Evolutionary conservation across 2,888 invertebrate genomes (phyloP), one percentile per base, ranked within the genome.

Genomic region (Philereme vetulata): DNA sequence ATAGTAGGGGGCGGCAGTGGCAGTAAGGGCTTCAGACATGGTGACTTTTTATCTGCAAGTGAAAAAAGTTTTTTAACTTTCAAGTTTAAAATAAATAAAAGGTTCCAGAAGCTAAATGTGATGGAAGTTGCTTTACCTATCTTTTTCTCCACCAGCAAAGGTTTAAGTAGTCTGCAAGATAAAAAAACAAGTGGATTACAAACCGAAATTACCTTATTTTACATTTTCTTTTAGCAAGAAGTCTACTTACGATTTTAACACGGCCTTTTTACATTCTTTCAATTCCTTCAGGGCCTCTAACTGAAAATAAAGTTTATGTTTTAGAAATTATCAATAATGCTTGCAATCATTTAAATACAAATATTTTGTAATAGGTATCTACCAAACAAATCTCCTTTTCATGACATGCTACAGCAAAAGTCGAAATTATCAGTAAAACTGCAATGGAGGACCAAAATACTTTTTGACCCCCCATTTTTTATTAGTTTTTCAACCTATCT

Each of bases 331-430:
- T 38, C 4, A 36, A 36, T 38, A 38, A 6, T 3, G 8, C 6
- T 38, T 4, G 7, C 8, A 36, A 36, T 5, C 35, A 36, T 36
- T 36, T 36, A 36, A n/a, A 35, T 35, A 35, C 7, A 35, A 8
- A 0, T 38, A 38, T 1, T 4, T 38, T 4, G 34, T 9, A 33
- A 53, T n/a, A 52, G 35, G 50, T 21, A 60, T 73, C 44, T 82
- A 91, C 91, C 88, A 90, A 76, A 71, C 89, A 88, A 9, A 89
- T 56, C 53, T 78, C 84, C 64, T 88, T 91, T 5, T 88, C 91
- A 42, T 76, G 75, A 62, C 91, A 91, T 32, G 86, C 84, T 8
- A 67, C 64, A 0, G 81, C 78, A 57, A 76, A 81, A 56, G 71
- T 72, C 0, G 83, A 72, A 0, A 84, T 72, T 4, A 90, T 48